A percentile compares a stretch with the other conserved stretches of the same genome.
phyloP scores from a whole-genome alignment of 2,888 invertebrate species.

The Pristionchus fissidentatus region DNA sequence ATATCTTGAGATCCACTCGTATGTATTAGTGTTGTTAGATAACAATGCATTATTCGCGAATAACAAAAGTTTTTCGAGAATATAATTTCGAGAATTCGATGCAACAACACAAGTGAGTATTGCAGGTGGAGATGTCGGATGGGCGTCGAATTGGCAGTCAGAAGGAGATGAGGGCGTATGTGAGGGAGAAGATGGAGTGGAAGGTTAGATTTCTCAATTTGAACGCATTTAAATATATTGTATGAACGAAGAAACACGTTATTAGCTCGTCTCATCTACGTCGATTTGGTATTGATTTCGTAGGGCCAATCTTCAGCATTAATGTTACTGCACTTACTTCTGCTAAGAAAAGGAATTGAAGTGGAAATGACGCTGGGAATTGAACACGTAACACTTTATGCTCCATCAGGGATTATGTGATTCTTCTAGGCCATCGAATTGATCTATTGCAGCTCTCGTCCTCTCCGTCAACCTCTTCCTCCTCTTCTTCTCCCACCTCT shows the following conservation, averaged over 20 bases:
- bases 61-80: background rate
- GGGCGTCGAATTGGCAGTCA: conserved; percentile 61
- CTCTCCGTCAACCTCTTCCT: background rate
- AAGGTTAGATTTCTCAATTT: too few relatives aligned
- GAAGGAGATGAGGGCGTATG: conserved; percentile 67
- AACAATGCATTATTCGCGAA: background rate
- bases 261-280: too few relatives aligned
- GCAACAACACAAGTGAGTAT: too few relatives aligned
- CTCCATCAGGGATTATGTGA: too few relatives aligned
- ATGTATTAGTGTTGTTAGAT: background rate
- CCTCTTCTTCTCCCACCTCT: background rate
- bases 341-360: too few relatives aligned
- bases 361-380: too few relatives aligned
- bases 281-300: too few relatives aligned
- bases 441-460: background rate
- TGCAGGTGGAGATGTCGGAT: conserved; percentile 63
- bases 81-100: too few relatives aligned
- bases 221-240: too few relatives aligned
- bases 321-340: too few relatives aligned
- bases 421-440: background rate
- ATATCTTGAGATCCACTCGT: background rate
- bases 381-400: too few relatives aligned
- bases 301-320: background rate
- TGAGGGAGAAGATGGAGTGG: conserved; percentile 50
- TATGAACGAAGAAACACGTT: too few relatives aligned